Evolutionary conservation across 2,888 invertebrate species (phyloP).

Genomic region (Dasysyrphus tricinctus): DNA sequence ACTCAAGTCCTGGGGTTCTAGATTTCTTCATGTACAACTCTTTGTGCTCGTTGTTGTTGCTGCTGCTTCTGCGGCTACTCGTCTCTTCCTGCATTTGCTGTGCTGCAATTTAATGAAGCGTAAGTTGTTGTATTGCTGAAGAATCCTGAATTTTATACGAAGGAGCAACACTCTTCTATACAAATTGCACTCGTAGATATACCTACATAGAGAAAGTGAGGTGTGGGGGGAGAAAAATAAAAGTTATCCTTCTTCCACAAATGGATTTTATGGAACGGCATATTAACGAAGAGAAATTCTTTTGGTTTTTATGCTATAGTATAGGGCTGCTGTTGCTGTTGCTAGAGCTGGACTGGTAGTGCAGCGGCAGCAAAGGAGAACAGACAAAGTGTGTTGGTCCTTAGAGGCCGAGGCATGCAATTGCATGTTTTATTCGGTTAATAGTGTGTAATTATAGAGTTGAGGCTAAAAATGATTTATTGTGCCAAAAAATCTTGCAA

Average conservation of each 20-base stretch:
- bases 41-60: conserved; percentile 3
- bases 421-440: conserved; percentile 73
- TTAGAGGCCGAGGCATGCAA: conserved; percentile 51
- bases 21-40: conserved; percentile 3
- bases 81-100: conserved; percentile 9
- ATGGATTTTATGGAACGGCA: conserved; percentile 44
- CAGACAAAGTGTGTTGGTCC: conserved; percentile 12
- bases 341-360: background rate
- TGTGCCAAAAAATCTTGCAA: conserved; percentile 61
- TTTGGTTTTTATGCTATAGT: background rate
- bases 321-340: background rate
- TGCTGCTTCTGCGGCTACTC: background rate
- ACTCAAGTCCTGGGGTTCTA: conserved; percentile 1
- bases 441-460: conserved; percentile 72
- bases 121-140: conserved; percentile 67
- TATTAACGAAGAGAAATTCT: conserved; percentile 30
- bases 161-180: conserved; percentile 5
- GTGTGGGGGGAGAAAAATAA: conserved; percentile 47
- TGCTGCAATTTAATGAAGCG: conserved; percentile 70
- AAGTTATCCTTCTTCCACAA: conserved; percentile 56
- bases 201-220: background rate
- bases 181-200: background rate
- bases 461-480: conserved; percentile 66
- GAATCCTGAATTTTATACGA: conserved; percentile 55
- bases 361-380: background rate